Conservation (phyloP, 2,888 invertebrate species). For the Agrilus biguttatus region DNA sequence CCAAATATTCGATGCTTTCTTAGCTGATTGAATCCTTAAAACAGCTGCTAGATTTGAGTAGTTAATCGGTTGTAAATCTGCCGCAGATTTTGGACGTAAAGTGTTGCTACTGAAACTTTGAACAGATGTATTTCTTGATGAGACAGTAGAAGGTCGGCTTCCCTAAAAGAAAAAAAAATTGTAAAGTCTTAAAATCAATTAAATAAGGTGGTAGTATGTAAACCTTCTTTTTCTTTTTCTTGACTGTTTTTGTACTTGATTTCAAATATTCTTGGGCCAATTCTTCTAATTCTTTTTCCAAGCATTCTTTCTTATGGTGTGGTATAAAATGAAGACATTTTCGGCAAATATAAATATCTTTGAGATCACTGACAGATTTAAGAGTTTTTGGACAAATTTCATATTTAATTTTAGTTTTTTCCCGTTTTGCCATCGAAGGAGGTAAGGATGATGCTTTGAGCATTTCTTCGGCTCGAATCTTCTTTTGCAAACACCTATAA, state of each 20-base stretch:
- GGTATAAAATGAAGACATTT: background rate
- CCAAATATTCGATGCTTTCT: slow-evolving; percentile 18
- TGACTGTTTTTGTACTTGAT: slow-evolving; percentile 34
- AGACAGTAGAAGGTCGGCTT: background rate
- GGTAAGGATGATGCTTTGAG: slow-evolving; percentile 49
- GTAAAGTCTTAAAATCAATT: background rate
- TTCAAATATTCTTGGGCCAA: slow-evolving; percentile 35
- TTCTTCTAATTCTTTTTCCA: slow-evolving; percentile 20
- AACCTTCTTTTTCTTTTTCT: slow-evolving; percentile 9
- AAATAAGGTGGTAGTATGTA: no score
- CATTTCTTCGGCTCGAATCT: slow-evolving; percentile 55
- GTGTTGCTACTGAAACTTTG: slow-evolving; percentile 21
- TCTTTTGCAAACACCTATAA: slow-evolving; percentile 45
- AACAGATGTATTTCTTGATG: slow-evolving; percentile 17
- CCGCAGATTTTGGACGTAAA: slow-evolving; percentile 22
- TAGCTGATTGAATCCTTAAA: slow-evolving; percentile 45
- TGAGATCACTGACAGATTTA: slow-evolving; percentile 17
- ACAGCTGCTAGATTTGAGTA: slow-evolving; percentile 54
- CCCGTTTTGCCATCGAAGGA: slow-evolving; percentile 52
- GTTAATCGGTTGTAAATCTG: slow-evolving; percentile 34
- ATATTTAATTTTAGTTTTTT: slow-evolving; percentile 26
- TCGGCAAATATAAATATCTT: slow-evolving; percentile 5
- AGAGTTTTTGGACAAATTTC: slow-evolving; percentile 26
- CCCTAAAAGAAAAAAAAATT: background rate
- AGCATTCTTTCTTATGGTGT: slow-evolving; percentile 1